Base-by-base conservation (phyloP, 1,140 invertebrate species). In the Drosophila setifemur region DNA sequence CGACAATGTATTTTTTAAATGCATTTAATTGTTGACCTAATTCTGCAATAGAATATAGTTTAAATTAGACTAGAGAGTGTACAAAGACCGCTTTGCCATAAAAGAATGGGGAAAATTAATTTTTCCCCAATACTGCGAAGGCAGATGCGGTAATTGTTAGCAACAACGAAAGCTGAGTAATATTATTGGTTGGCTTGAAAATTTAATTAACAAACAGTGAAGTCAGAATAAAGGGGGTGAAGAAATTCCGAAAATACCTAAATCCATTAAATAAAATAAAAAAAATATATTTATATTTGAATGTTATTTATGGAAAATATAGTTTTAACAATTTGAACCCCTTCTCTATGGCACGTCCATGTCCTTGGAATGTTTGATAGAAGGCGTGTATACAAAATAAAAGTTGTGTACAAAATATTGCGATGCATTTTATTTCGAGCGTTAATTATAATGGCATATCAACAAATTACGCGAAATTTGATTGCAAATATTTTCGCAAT, bases 381-480 rank as follows among this genome's bases (percentile, higher is more conserved):
- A 21, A 52, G 45, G 12, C 16, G 11, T 43, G 18, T 53, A 11
- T 16, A 29, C 9, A 16, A 6, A 31, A 31, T 8, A 9, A 5
- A 1, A 33, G 9, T 26, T 47, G 16, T 45, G 26, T 43, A 9
- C 7, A 33, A 26, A 66, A 37, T 61, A 78, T 40, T 70, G 29
- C 49, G 49, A 67, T 67, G 53, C 45, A 75, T 43, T 75, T 68
- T 28, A 33, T 25, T 42, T 31, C 19, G 25, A 61, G 37, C 37
- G 18, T 26, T 28, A 16, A 54, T 42, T 61, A 35, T 35, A 67
- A 63, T 57, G 52, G 47, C 12, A 5, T 29, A 48, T 23, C 39
- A 28, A 44, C 18, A 48, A 57, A 44, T 57, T 29, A 33, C 26
- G 8, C 14, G 26, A 11, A 47, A 35, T 68, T 57, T 26, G 6